Evolutionary conservation across 2,888 invertebrate species (phyloP), one percentile per base, ranked within the genome.

Genomic region (Ochropleura plecta): DNA sequence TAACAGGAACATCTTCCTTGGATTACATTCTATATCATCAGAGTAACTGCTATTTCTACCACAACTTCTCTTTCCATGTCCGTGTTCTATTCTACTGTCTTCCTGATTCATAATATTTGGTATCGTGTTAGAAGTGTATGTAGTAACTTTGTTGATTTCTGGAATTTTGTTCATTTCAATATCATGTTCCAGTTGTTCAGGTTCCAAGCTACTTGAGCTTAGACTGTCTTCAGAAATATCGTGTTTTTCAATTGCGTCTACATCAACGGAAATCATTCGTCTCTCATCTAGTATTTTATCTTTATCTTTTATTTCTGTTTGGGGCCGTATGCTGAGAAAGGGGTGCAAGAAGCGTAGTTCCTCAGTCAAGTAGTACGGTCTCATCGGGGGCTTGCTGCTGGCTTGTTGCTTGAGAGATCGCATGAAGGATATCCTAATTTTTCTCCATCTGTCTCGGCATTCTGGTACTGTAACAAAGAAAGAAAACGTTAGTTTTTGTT

Each of bases 401-500:
- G 82, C 83, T 46, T 84, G 78, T 40, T 86, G 87, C 74, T 88
- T 90, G 0, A 88, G 59, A 3, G 87, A 89, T 46, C 90, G 83
- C 86, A 88, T 88, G 74, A 83, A 90, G 0, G 89, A 89, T 46
- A 88, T 89, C 16, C 90, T 71, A 70, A 90, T 88, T 70, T 88
- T 89, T 4, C 90, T 81, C 90, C 90, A 90, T 83, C 86, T 88
- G 49, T 89, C 89, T 69, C 88, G 85, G 69, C 90, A 90, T 48
- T 88, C 88, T 14, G 85, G 83, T 49, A 88, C 90, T 90, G 88
- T 44, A 86, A 87, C 64, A 82, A 80, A 70, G 40, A 60, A 72
- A 77, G 66, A 74, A n/a, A 55, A 57, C 0, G 3, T 65, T 51
- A 73, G 44, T 42, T 48, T 57, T 16, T 20, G 3, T 42, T 44